A percentile compares a stretch with the other conserved stretches of the same genome.
Evolutionary conservation across 2,888 invertebrate genomes (phyloP).

Genomic region (Pollenia labialis): DNA sequence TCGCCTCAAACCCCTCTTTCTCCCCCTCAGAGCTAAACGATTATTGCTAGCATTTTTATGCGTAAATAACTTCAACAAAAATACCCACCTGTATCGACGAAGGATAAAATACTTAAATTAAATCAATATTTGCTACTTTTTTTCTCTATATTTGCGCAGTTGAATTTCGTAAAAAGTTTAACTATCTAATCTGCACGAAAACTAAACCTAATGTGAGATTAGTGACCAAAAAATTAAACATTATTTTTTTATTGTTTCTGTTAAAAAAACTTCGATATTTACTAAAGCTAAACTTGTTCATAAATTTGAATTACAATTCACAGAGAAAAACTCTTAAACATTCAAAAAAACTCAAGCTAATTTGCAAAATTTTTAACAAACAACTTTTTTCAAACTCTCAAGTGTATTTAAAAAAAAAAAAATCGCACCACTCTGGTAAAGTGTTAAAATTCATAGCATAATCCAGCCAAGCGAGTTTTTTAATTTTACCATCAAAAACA

Average conservation of each 20-base stretch:
- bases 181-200: constrained; percentile 24
- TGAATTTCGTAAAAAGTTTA: constrained; percentile 56
- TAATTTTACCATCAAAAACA: not conserved
- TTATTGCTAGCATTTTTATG: too few species aligned
- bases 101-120: not conserved
- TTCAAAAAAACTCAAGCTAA: constrained; percentile 38
- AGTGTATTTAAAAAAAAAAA: constrained; percentile 7
- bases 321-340: constrained; percentile 21
- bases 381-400: not conserved
- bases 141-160: not conserved
- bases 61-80: too few species aligned
- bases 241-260: constrained; percentile 13
- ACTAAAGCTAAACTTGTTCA: not conserved
- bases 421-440: constrained; percentile 14
- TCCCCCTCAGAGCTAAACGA: too few species aligned
- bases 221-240: constrained; percentile 30
- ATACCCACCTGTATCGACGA: too few species aligned
- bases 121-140: too few species aligned
- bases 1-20: too few species aligned
- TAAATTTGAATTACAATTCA: constrained; percentile 20
- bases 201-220: not conserved
- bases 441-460: not conserved
- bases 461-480: not conserved
- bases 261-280: constrained; percentile 11
- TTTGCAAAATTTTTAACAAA: constrained; percentile 16